A percentile compares a stretch with the other conserved stretches of the same genome.
Evolutionary conservation across 2,113 vertebrate genomes (phyloP).

Genomic region (human (Homo sapiens)): DNA sequence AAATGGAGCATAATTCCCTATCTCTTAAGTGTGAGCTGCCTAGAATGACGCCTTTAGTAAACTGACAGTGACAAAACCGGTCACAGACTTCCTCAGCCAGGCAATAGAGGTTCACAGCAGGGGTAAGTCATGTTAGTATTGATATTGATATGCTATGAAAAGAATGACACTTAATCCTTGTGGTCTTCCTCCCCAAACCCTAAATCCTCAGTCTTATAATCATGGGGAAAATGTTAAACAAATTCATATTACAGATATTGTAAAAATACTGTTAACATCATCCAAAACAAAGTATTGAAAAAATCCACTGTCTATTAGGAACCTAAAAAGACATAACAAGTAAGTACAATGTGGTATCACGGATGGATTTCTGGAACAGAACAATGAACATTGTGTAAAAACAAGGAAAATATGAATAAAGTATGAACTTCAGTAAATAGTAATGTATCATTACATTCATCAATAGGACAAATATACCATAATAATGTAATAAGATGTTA

Average conservation of each 20-base stretch:
- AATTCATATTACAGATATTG: not conserved
- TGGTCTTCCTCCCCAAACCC: too few species aligned
- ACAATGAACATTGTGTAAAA: too few species aligned
- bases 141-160: not conserved
- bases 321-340: not conserved
- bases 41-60: not conserved
- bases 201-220: not conserved
- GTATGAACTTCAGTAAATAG: not conserved
- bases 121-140: not conserved
- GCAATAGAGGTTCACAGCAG: not conserved
- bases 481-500: not conserved
- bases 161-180: not conserved
- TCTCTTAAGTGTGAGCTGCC: not conserved
- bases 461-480: not conserved
- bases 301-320: not conserved
- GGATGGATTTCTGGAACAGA: too few species aligned
- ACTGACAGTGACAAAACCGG: not conserved
- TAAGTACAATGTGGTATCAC: not conserved
- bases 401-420: too few species aligned
- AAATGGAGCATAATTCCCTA: not conserved
- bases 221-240: not conserved
- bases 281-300: not conserved
- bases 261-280: not conserved
- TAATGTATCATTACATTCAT: not conserved
- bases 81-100: not conserved